Evolutionary conservation across 2,888 invertebrate species (phyloP), one percentile per base, ranked within the genome.

Genomic region (Scaptomyza reducta): DNA sequence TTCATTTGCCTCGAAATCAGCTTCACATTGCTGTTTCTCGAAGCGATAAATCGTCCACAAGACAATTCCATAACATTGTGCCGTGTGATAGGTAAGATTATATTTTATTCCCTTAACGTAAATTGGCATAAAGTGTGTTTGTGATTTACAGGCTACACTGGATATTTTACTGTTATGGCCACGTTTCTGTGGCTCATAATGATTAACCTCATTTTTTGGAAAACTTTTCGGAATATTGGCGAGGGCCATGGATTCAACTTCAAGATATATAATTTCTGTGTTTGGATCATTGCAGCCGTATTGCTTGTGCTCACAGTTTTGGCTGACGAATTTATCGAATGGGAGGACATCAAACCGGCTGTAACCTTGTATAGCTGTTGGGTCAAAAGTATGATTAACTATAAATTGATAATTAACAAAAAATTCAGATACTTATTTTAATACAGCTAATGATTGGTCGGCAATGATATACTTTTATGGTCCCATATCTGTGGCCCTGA

Each of bases 111-210:
- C 3, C 6, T 11, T 16, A 18, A 1, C 2, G 3, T 13, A 18
- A 5, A 5, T 13, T 2, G 6, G 6, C 4, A n/a, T 14, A 35
- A n/a, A 10, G 10, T 33, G 22, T 14, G 3, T 3, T 14, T 42
- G 16, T 13, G 3, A 5, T 29, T 29, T 13, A 2, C 9, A 88
- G 89, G 82, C 27, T 83, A 77, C 44, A 14, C 53, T 13, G 72
- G 79, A 51, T 94, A 96, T 90, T 96, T 94, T 91, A 94, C 94
- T 63, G 95, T 96, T 89, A 93, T 96, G 91, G 93, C 95, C 29
- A 95, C 95, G 74, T 96, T 96, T 92, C 95, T 96, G 90, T 96
- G 96, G 96, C 93, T 96, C 79, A 96, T 96, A 88, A 94, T 96
- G 13, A 96, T 96, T 93, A 96, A 96, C 90, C 94, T 96, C 89